These are phyloP conservation scores for Zaprionus africanus DNA, from an alignment of 1,140 invertebrate genomes.

Conservation along the genomic window DNA sequence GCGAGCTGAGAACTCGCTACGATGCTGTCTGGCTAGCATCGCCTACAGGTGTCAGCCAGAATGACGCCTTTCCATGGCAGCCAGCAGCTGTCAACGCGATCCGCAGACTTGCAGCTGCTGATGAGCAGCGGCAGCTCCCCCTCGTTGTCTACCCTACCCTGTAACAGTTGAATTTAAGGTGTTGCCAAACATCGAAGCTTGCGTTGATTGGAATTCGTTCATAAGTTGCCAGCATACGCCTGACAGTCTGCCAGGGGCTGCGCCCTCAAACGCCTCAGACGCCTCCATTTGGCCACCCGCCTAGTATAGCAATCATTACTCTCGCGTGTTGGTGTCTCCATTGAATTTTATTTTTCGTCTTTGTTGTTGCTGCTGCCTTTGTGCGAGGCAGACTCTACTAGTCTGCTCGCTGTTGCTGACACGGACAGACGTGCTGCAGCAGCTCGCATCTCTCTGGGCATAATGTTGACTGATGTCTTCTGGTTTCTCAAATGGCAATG, in stretches of 20 bases:
- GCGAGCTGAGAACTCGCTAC: constrained; percentile 42
- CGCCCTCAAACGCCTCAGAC: constrained; percentile 43
- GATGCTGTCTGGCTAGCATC: constrained; percentile 28
- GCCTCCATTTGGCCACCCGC: constrained; percentile 35
- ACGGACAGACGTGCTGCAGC: constrained; percentile 51
- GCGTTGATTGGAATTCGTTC: constrained; percentile 64
- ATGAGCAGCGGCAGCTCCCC: constrained; percentile 21
- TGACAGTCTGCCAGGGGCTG: constrained; percentile 41
- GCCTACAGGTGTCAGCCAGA: constrained; percentile 67
- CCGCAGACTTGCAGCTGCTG: constrained; percentile 59
- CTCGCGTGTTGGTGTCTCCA: constrained; percentile 44
- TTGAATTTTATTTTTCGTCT: neutral
- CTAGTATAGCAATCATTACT: constrained; percentile 49
- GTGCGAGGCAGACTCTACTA: constrained; percentile 29
- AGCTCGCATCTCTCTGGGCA: neutral
- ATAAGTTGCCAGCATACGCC: constrained; percentile 32
- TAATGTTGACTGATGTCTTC: constrained; percentile 65
- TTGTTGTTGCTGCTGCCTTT: neutral
- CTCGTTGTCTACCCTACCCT: neutral
- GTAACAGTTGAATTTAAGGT: neutral
- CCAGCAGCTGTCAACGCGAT: constrained; percentile 58
- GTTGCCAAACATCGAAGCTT: constrained; percentile 19
- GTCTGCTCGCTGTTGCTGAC: constrained; percentile 51
- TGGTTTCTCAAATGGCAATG: constrained; percentile 74
- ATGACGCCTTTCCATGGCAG: constrained; percentile 54